Percentiles rank a stretch among this genome's conserved stretches.
phyloP scores from a whole-genome alignment of 1,140 invertebrate genomes.

The Cydia amplana region DNA sequence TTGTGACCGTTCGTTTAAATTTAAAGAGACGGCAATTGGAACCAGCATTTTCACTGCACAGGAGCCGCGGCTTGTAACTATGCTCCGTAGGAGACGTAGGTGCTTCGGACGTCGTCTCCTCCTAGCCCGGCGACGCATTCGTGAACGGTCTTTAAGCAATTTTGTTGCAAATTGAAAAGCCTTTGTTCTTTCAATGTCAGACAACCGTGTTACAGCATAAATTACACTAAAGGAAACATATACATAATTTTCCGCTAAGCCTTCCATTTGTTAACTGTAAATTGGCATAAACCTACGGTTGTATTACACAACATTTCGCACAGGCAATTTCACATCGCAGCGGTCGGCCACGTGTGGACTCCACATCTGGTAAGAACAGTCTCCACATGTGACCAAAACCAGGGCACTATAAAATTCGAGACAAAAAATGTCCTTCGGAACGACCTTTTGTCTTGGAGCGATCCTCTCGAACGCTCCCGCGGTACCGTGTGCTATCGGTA shows the following conservation, averaged over 20 bases:
- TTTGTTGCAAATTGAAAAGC: slow-evolving; percentile 26
- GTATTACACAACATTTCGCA: slow-evolving; percentile 25
- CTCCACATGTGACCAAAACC: slow-evolving; percentile 49
- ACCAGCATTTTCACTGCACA: slow-evolving; percentile 54
- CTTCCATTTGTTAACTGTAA: slow-evolving; percentile 15
- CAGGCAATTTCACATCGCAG: slow-evolving; percentile 33
- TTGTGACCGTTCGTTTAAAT: slow-evolving; percentile 68
- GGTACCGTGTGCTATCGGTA: slow-evolving; percentile 71
- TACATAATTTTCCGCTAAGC: slow-evolving; percentile 34
- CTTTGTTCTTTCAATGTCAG: slow-evolving; percentile 44
- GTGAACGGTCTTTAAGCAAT: slow-evolving; percentile 34
- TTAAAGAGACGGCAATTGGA: slow-evolving; percentile 58
- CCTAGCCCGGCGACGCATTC: slow-evolving; percentile 38
- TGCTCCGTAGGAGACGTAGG: slow-evolving; percentile 48
- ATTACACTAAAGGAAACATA: slow-evolving; percentile 20
- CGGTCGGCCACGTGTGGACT: slow-evolving; percentile 35
- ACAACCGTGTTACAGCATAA: slow-evolving; percentile 27
- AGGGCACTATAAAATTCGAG: slow-evolving; percentile 55
- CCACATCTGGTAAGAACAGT: slow-evolving; percentile 45
- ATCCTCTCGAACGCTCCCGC: slow-evolving; percentile 44
- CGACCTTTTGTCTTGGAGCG: slow-evolving; percentile 65
- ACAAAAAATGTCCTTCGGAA: slow-evolving; percentile 69
- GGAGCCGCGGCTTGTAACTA: slow-evolving; percentile 46
- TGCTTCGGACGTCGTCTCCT: slow-evolving; percentile 38
- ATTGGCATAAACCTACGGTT: neutral